phyloP scores from a whole-genome alignment of 1,140 invertebrate species.

The Leptopilina boulardi region DNA sequence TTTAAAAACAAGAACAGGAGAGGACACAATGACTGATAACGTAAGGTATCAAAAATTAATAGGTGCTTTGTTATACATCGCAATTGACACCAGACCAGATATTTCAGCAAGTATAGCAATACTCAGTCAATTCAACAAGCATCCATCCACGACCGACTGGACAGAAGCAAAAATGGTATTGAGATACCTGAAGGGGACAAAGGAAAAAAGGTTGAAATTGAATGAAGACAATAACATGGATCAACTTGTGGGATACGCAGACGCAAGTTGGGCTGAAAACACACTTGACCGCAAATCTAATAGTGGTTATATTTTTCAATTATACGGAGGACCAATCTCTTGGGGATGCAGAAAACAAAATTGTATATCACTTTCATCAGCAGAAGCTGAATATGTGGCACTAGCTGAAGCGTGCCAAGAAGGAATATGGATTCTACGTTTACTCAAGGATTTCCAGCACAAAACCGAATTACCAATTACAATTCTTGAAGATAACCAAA shows the following conservation, averaged over 20 bases:
- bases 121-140: too few species aligned
- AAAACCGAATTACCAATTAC: too few species aligned
- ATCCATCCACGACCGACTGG: too few species aligned
- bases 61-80: not conserved
- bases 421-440: not conserved
- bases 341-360: constrained; percentile 11
- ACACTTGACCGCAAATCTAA: constrained; percentile 48
- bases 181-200: constrained; percentile 53
- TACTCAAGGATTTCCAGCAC: too few species aligned
- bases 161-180: constrained; percentile 26
- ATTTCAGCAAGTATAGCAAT: too few species aligned
- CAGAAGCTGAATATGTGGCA: constrained; percentile 1
- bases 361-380: not conserved
- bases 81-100: too few species aligned
- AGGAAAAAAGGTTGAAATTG: not conserved
- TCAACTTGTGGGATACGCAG: constrained; percentile 45
- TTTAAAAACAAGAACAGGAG: not conserved
- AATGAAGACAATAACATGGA: not conserved
- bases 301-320: constrained; percentile 56
- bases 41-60: constrained; percentile 29
- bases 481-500: too few species aligned
- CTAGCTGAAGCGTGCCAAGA: not conserved
- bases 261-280: constrained; percentile 58
- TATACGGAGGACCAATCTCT: not conserved
- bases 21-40: not conserved